These are phyloP conservation scores for Dysmachus trigonus DNA, from an alignment of 2,888 invertebrate species.

Conservation along the genomic window DNA sequence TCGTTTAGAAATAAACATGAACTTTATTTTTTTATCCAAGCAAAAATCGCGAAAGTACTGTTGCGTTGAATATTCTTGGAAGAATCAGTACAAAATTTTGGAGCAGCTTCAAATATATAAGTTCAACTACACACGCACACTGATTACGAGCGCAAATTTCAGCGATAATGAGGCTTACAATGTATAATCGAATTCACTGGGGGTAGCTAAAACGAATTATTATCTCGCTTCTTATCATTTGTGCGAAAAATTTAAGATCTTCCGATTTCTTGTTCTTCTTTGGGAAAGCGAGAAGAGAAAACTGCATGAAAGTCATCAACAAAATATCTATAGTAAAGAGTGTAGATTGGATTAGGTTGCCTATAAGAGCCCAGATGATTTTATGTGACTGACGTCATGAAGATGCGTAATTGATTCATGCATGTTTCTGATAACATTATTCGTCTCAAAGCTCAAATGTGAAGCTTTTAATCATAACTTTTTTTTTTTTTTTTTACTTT, in stretches of 20 bases:
- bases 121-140: background rate
- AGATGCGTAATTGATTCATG: background rate
- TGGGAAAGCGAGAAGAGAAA: background rate
- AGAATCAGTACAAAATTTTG: background rate
- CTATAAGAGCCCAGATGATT: background rate
- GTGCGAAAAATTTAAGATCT: background rate
- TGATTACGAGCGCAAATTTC: background rate
- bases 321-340: background rate
- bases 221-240: background rate
- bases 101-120: background rate
- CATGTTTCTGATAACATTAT: background rate
- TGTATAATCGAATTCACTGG: slow-evolving; percentile 22
- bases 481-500: too few species aligned
- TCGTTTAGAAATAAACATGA: background rate
- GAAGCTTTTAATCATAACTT: background rate
- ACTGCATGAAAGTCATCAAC: background rate
- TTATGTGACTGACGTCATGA: background rate
- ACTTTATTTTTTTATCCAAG: background rate
- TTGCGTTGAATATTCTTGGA: slow-evolving; percentile 2
- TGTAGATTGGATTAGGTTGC: background rate
- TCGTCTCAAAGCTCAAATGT: background rate
- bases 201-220: background rate
- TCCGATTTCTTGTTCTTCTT: background rate
- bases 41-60: background rate
- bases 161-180: slow-evolving; percentile 17